Evolutionary conservation across 2,113 vertebrate species (phyloP).

Genomic region (Sceloporus tristichus): DNA sequence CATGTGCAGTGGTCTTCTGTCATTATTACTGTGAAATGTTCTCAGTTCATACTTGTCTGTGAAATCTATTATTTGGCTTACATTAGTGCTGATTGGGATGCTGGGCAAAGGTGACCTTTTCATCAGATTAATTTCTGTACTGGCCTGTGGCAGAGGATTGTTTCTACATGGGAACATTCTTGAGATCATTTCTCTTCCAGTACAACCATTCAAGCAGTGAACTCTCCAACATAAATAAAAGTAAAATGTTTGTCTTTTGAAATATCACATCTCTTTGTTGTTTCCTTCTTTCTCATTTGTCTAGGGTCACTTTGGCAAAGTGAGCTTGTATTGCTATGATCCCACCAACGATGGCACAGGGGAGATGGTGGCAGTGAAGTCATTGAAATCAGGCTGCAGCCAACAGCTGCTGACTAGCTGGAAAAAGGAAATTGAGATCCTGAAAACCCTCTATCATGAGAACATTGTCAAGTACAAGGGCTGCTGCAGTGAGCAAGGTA

Average conservation of each 20-base stretch:
- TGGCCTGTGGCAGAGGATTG: background rate
- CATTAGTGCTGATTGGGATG: background rate
- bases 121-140: background rate
- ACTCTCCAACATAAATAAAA: too few relatives aligned
- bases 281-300: background rate
- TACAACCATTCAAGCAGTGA: background rate
- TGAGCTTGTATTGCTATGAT: slow-evolving; percentile 91
- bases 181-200: background rate
- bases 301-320: slow-evolving; percentile 95
- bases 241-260: background rate
- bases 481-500: slow-evolving; percentile 90
- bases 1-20: background rate
- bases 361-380: slow-evolving; percentile 92
- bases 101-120: background rate
- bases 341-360: slow-evolving; percentile 90
- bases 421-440: slow-evolving; percentile 91
- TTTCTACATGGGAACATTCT: background rate
- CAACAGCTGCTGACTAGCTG: slow-evolving; percentile 81
- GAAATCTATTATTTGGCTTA: slow-evolving; percentile 4
- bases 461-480: slow-evolving; percentile 97
- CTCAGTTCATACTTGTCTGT: background rate
- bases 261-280: background rate
- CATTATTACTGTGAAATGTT: background rate
- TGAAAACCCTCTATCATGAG: slow-evolving; percentile 87
- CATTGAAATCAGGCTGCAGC: slow-evolving; percentile 87